These are phyloP conservation scores for Tachysurus fulvidraco DNA, from an alignment of 2,113 vertebrate genomes.

Conservation along the genomic window DNA sequence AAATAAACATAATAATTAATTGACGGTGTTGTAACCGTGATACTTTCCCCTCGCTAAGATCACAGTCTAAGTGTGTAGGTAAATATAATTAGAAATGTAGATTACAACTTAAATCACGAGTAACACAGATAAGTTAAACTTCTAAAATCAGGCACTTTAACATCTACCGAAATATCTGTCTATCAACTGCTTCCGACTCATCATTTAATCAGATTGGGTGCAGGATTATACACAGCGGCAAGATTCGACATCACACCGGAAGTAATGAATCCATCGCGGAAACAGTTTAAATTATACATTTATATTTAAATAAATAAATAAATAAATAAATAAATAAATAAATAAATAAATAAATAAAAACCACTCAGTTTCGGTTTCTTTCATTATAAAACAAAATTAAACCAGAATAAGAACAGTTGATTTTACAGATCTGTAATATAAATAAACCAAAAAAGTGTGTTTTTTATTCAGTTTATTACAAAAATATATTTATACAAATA, in stretches of 20 bases:
- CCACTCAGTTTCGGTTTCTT: neutral
- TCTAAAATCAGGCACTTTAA: neutral
- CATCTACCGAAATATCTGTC: neutral
- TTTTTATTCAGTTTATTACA: slow-evolving; percentile 17
- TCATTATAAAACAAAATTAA: neutral
- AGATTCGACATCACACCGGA: neutral
- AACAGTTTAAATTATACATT: neutral
- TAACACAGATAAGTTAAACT: neutral
- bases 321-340: neutral
- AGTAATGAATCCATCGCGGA: neutral
- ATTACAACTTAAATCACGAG: neutral
- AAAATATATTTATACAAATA: slow-evolving; percentile 5
- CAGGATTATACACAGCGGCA: neutral
- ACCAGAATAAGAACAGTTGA: neutral
- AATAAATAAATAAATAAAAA: neutral
- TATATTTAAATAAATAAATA: neutral
- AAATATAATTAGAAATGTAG: neutral
- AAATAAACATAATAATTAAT: too few species aligned
- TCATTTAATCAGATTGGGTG: slow-evolving; percentile 19
- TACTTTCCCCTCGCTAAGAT: neutral
- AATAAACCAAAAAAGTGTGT: neutral
- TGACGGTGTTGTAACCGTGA: neutral
- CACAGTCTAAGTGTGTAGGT: too few species aligned
- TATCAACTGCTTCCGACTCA: neutral
- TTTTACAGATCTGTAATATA: neutral